Conservation (phyloP, 2,888 invertebrate genomes). For the Acanthosepion esculentum region DNA sequence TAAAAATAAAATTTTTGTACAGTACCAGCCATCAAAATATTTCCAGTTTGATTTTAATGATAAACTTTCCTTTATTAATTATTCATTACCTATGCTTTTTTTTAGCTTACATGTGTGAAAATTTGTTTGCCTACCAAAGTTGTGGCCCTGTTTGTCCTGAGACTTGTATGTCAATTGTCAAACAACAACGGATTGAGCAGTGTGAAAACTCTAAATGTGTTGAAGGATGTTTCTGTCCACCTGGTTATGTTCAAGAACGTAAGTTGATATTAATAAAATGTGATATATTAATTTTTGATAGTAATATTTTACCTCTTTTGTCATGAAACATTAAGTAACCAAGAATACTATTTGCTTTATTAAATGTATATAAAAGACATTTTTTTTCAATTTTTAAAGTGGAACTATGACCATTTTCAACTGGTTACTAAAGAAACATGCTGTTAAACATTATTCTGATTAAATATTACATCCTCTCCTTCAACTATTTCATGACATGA, state of each 20-base stretch:
- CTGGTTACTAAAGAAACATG: no score
- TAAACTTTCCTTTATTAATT: not conserved
- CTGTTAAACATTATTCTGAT: no score
- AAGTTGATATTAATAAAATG: not conserved
- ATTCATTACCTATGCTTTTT: not conserved
- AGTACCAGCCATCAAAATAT: no score
- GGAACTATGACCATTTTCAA: no score
- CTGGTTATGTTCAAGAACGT: constrained; percentile 9
- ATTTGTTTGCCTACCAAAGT: not conserved
- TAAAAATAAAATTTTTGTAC: no score
- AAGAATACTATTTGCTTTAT: not conserved
- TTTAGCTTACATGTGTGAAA: not conserved
- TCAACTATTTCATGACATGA: no score
- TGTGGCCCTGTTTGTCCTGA: not conserved
- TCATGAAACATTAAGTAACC: not conserved
- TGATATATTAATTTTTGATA: not conserved
- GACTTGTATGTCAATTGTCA: not conserved
- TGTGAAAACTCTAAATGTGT: not conserved
- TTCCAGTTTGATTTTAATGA: no score
- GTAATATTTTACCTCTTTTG: not conserved
- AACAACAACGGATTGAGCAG: not conserved
- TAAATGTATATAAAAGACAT: not conserved
- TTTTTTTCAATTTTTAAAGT: not conserved
- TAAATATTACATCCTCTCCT: no score
- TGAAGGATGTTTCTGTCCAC: not conserved